Percentiles rank a stretch among this genome's conserved stretches.
Conservation (phyloP, 2,888 invertebrate species). For the Argyresthia albistria region DNA sequence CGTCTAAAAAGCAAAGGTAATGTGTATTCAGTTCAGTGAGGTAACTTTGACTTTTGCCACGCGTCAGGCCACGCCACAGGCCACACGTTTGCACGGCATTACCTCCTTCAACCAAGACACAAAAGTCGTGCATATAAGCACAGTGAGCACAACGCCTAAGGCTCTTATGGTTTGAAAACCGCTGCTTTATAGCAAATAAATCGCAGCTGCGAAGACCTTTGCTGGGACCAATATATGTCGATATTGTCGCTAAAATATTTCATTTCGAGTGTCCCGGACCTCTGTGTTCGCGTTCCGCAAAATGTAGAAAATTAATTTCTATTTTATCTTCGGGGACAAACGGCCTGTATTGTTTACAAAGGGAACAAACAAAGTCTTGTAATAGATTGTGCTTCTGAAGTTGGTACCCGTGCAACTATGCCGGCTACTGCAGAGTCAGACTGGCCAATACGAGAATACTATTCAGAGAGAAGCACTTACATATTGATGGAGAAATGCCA, state of each 20-base stretch:
- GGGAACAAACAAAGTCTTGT: not conserved
- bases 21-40: too few species aligned
- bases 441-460: too few species aligned
- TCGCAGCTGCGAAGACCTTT: slow-evolving; percentile 27
- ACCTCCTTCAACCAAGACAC: too few species aligned
- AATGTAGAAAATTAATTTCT: not conserved
- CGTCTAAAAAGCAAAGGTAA: too few species aligned
- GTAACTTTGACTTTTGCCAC: too few species aligned
- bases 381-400: not conserved
- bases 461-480: too few species aligned
- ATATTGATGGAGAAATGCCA: too few species aligned
- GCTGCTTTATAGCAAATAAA: slow-evolving; percentile 26
- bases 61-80: too few species aligned
- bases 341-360: not conserved
- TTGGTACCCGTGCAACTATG: not conserved
- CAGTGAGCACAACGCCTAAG: too few species aligned
- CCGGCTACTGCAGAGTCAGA: not conserved
- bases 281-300: slow-evolving; percentile 1
- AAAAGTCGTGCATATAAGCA: too few species aligned
- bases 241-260: slow-evolving; percentile 38
- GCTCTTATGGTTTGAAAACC: too few species aligned
- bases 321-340: not conserved
- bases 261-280: slow-evolving; percentile 20
- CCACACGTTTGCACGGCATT: too few species aligned
- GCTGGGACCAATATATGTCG: slow-evolving; percentile 29